Conservation (phyloP, 1,140 invertebrate genomes). For the Bombyx mandarina region DNA sequence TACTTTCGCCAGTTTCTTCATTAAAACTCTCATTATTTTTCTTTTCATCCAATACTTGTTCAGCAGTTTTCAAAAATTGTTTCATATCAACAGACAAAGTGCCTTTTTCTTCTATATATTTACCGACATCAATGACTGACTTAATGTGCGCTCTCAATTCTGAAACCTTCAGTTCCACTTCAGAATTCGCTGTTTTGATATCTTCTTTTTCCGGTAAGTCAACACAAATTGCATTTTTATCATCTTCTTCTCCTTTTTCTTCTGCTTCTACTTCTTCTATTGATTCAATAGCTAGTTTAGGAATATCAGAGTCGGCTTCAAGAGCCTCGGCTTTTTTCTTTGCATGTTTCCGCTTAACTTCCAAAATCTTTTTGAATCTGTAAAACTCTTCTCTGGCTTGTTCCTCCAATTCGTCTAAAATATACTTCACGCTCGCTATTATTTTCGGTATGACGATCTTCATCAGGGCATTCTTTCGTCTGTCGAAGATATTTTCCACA, state of each 20-base stretch:
- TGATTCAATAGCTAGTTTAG: background rate
- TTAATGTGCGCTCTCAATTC: no score
- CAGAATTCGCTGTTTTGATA: no score
- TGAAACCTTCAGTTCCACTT: no score
- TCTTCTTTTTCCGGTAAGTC: no score
- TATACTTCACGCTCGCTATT: slow-evolving; percentile 23
- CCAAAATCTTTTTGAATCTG: slow-evolving; percentile 20
- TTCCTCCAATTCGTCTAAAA: slow-evolving; percentile 30
- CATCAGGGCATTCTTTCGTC: slow-evolving; percentile 27
- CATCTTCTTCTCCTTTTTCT: background rate
- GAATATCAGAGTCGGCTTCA: background rate
- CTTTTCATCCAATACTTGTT: no score
- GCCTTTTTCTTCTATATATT: no score
- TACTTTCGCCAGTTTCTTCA: no score
- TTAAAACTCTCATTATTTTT: no score
- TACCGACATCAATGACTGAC: no score
- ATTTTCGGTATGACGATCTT: slow-evolving; percentile 31
- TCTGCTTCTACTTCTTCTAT: background rate
- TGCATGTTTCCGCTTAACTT: slow-evolving; percentile 25
- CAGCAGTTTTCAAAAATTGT: no score
- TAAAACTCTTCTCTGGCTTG: slow-evolving; percentile 28
- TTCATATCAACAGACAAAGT: no score
- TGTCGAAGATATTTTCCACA: slow-evolving; percentile 18
- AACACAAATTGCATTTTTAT: no score
- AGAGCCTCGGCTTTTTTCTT: slow-evolving; percentile 11